These are phyloP conservation scores for Willowsia nigromaculata DNA, from an alignment of 2,888 invertebrate genomes.

Conservation along the genomic window DNA sequence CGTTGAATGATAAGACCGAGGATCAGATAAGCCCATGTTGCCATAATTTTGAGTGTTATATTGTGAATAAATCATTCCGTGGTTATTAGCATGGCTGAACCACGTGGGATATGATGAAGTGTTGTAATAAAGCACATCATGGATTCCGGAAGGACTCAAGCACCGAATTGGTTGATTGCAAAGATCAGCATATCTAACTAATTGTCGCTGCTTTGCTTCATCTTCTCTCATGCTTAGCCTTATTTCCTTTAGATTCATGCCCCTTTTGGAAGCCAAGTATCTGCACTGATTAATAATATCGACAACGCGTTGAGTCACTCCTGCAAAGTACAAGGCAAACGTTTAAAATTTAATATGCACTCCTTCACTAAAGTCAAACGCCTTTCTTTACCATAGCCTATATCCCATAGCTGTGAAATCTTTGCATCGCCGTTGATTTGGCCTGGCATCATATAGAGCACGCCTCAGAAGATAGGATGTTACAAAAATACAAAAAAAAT, in stretches of 20 bases:
- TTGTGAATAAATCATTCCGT: constrained; percentile 27
- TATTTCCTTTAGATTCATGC: constrained; percentile 70
- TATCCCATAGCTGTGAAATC: not conserved
- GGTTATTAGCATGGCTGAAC: constrained; percentile 5
- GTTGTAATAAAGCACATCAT: not conserved
- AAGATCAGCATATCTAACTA: not conserved
- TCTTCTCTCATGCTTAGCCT: constrained; percentile 67
- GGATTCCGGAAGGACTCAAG: not conserved
- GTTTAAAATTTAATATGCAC: too few relatives aligned
- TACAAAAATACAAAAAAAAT: too few relatives aligned
- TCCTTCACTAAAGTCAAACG: too few relatives aligned
- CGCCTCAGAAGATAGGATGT: too few relatives aligned
- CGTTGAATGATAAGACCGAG: not conserved
- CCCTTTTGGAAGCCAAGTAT: constrained; percentile 73
- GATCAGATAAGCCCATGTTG: not conserved
- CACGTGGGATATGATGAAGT: not conserved
- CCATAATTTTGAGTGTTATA: constrained; percentile 37
- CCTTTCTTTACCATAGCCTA: not conserved
- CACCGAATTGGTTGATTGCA: not conserved
- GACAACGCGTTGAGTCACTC: constrained; percentile 43
- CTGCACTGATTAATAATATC: constrained; percentile 71
- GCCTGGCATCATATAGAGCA: not conserved
- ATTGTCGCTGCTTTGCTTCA: constrained; percentile 51
- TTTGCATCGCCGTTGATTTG: not conserved
- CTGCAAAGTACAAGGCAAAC: too few relatives aligned